Percentiles rank a stretch among this genome's conserved stretches.
phyloP scores from a whole-genome alignment of 2,888 invertebrate species.

The Leistus spinibarbis region DNA sequence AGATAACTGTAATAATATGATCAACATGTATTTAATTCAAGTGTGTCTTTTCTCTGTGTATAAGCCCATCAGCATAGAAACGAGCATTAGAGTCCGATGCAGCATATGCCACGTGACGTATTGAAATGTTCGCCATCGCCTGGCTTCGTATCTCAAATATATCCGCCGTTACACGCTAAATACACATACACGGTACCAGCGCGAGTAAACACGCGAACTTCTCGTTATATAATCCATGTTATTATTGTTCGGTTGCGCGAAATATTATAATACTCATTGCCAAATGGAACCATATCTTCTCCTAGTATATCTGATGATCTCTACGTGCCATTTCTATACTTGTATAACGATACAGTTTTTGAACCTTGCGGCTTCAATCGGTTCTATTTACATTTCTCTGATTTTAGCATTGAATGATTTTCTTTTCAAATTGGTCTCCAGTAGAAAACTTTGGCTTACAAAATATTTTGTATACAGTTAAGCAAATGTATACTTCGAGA shows the following conservation, averaged over 20 bases:
- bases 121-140: neutral
- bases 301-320: neutral
- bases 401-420: too few species aligned
- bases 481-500: too few species aligned
- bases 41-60: too few species aligned
- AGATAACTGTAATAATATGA: neutral
- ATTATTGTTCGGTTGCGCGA: neutral
- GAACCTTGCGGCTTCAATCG: too few species aligned
- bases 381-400: too few species aligned
- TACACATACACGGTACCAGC: neutral
- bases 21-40: neutral
- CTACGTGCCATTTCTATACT: neutral
- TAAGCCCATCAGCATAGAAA: neutral
- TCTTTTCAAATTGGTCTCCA: too few species aligned
- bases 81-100: neutral
- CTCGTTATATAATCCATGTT: slow-evolving; percentile 15
- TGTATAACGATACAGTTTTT: too few species aligned
- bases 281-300: slow-evolving; percentile 4
- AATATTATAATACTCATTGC: slow-evolving; percentile 17
- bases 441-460: too few species aligned
- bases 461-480: too few species aligned
- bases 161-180: neutral
- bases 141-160: neutral
- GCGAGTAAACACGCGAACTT: slow-evolving; percentile 17
- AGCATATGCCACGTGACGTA: neutral